These are phyloP conservation scores for Kryphioiulus occultus DNA, from an alignment of 2,888 invertebrate species.

Conservation along the genomic window DNA sequence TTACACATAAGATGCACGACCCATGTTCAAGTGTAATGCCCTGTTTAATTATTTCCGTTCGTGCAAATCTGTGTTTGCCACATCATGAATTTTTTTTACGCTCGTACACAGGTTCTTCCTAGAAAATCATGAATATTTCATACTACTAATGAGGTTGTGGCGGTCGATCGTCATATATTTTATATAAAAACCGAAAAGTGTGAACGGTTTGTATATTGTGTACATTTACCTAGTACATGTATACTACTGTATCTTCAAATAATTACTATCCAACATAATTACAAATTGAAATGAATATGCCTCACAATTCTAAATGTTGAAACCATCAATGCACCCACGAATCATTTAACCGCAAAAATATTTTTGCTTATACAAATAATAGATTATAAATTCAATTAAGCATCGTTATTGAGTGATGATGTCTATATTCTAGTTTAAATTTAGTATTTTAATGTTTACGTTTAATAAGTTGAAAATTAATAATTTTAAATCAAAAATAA, in stretches of 20 bases:
- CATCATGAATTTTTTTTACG: not conserved
- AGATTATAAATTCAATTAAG: too few species aligned
- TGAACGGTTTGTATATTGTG: not conserved
- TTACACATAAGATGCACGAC: not conserved
- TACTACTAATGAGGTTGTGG: not conserved
- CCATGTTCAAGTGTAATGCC: not conserved
- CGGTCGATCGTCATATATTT: not conserved
- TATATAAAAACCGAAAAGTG: not conserved
- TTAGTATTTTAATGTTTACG: too few species aligned
- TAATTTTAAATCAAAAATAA: not conserved
- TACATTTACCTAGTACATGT: too few species aligned
- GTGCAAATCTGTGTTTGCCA: not conserved
- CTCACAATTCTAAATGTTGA: too few species aligned
- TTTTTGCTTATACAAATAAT: too few species aligned
- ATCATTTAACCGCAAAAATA: too few species aligned
- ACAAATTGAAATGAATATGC: too few species aligned
- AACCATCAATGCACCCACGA: too few species aligned
- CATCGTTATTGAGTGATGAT: too few species aligned
- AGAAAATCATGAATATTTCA: not conserved
- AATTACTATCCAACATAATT: too few species aligned
- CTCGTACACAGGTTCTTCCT: not conserved
- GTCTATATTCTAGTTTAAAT: too few species aligned
- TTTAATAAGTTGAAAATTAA: not conserved
- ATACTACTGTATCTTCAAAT: too few species aligned
- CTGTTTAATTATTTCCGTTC: constrained; percentile 8